A percentile compares a stretch with the other conserved stretches of the same genome.
These are phyloP conservation scores for Calliphora vomitoria DNA, from an alignment of 2,888 invertebrate species.

Conservation along the genomic window DNA sequence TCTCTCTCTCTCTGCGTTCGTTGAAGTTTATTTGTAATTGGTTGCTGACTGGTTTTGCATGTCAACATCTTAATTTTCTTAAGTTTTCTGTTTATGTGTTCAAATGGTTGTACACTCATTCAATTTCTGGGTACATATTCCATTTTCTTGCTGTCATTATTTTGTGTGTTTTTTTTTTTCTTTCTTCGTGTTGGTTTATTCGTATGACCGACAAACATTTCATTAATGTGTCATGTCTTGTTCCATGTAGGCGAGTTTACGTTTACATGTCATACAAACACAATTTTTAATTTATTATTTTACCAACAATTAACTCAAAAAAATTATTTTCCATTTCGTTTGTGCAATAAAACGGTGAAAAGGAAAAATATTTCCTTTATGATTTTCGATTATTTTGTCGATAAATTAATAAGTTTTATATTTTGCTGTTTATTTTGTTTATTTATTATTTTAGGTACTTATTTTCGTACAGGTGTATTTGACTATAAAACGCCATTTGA, in stretches of 20 bases:
- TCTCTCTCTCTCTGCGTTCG: slow-evolving; percentile 6
- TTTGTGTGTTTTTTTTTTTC: too few species aligned
- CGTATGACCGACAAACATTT: slow-evolving; percentile 26
- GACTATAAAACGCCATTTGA: too few species aligned
- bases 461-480: too few species aligned
- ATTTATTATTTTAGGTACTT: too few species aligned
- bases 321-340: neutral
- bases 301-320: slow-evolving; percentile 37
- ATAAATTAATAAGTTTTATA: too few species aligned
- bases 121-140: neutral
- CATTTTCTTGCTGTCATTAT: neutral
- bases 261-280: slow-evolving; percentile 13
- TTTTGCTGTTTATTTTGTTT: too few species aligned
- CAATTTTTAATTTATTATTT: slow-evolving; percentile 44
- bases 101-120: slow-evolving; percentile 2
- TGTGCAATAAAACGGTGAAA: neutral
- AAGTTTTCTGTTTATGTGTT: slow-evolving; percentile 17
- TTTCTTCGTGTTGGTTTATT: neutral
- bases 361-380: too few species aligned
- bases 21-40: slow-evolving; percentile 47
- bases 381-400: too few species aligned
- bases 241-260: slow-evolving; percentile 31
- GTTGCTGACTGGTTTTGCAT: slow-evolving; percentile 44
- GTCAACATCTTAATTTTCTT: slow-evolving; percentile 58
- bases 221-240: slow-evolving; percentile 45